Conservation (phyloP, 2,797 vertebrate species). For the Tamandua tetradactyla region DNA sequence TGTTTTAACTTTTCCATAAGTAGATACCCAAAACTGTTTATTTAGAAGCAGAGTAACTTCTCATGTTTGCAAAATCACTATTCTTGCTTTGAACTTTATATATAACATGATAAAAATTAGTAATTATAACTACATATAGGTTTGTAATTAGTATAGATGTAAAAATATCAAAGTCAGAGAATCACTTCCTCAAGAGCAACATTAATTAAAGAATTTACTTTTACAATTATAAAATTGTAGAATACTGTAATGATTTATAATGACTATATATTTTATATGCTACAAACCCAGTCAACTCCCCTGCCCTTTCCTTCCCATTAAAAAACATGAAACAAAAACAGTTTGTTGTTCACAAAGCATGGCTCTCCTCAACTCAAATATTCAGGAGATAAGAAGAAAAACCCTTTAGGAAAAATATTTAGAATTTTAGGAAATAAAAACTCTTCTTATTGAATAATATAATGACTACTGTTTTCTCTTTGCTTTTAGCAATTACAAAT, state of each 20-base stretch:
- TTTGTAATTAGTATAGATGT: background rate
- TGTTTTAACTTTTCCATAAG: slow-evolving; percentile 20
- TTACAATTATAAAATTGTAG: background rate
- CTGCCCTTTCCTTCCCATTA: background rate
- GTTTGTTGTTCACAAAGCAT: background rate
- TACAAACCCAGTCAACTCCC: slow-evolving; percentile 15
- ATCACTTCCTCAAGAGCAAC: slow-evolving; percentile 26
- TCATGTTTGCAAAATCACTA: slow-evolving; percentile 38
- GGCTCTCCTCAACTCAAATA: slow-evolving; percentile 24
- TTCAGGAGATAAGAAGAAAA: slow-evolving; percentile 21
- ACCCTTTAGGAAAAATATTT: background rate
- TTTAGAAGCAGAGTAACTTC: background rate
- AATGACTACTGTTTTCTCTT: background rate
- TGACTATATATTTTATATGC: slow-evolving; percentile 12
- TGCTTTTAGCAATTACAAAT: slow-evolving; percentile 33
- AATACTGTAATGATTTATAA: slow-evolving; percentile 25
- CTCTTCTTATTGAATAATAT: background rate
- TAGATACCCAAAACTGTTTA: background rate
- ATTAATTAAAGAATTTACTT: slow-evolving; percentile 37
- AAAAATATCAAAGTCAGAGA: slow-evolving; percentile 47
- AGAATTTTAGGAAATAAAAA: slow-evolving; percentile 41
- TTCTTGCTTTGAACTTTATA: slow-evolving; percentile 42
- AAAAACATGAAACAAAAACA: slow-evolving; percentile 17
- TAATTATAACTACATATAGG: background rate
- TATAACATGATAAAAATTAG: background rate